Percentiles rank a stretch among this genome's conserved stretches.
Evolutionary conservation across 1,140 invertebrate species (phyloP).

Genomic region (Musca domestica): DNA sequence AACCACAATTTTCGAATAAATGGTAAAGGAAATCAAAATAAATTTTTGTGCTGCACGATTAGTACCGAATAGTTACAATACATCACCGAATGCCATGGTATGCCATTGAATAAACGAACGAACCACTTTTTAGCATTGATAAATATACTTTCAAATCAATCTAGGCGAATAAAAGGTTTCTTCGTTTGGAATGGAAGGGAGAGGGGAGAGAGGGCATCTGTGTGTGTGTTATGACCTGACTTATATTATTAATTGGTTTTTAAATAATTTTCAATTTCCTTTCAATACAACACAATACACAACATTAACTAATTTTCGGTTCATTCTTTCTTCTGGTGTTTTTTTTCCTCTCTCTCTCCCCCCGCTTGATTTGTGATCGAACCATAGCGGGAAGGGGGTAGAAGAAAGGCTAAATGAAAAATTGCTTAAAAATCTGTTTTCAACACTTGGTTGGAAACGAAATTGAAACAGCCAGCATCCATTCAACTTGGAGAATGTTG

Average conservation of each 20-base stretch:
- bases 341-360: no score
- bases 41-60: not conserved
- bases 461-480: not conserved
- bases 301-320: not conserved
- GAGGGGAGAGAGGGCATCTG: no score
- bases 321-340: no score
- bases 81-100: not conserved
- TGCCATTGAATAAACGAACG: no score
- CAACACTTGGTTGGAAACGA: not conserved
- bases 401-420: no score
- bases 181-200: no score
- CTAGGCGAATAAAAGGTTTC: not conserved
- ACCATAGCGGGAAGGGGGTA: no score
- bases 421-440: not conserved
- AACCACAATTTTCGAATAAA: not conserved
- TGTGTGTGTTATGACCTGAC: not conserved
- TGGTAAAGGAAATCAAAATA: not conserved
- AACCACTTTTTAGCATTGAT: no score
- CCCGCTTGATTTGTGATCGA: no score
- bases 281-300: not conserved
- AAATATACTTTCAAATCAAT: conserved; percentile 1
- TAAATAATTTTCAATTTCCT: conserved; percentile 8
- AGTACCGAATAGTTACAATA: not conserved
- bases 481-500: not conserved
- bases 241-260: conserved; percentile 1